Evolutionary conservation across 2,888 invertebrate species (phyloP).

Genomic region (Seira ritae): DNA sequence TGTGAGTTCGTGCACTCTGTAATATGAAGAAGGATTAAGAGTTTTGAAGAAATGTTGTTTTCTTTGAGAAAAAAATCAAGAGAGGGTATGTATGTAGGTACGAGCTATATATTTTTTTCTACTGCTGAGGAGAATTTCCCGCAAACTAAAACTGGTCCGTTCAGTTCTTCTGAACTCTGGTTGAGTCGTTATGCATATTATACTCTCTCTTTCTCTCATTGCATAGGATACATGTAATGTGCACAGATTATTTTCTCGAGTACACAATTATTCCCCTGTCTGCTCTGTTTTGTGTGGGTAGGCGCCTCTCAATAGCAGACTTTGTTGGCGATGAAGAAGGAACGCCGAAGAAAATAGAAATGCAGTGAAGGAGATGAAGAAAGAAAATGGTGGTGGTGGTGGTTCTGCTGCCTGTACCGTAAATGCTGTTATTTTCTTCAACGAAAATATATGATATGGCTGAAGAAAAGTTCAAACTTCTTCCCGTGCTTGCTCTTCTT

Average conservation of each 20-base stretch:
- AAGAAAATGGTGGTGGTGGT: not conserved
- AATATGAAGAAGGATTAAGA: conserved; percentile 16
- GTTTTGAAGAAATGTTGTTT: conserved; percentile 9
- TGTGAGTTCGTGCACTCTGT: not conserved
- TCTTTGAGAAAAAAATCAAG: conserved; percentile 4
- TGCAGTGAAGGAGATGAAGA: conserved; percentile 6
- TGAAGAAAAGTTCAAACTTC: conserved; percentile 6
- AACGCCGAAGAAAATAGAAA: not conserved
- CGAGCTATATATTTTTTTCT: not conserved
- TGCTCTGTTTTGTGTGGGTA: conserved; percentile 19
- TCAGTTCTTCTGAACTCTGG: not conserved
- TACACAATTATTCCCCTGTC: conserved; percentile 14
- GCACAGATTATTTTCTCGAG: not conserved
- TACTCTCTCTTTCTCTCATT: conserved; percentile 14
- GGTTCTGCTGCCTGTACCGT: not conserved
- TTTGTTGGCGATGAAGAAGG: conserved; percentile 2
- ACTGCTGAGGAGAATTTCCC: not conserved
- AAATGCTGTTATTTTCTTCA: conserved; percentile 16
- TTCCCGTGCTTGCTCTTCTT: not conserved
- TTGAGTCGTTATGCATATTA: not conserved
- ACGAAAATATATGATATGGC: not conserved
- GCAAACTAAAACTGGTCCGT: conserved; percentile 24
- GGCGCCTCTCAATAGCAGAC: conserved; percentile 12
- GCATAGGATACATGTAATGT: too few relatives aligned
- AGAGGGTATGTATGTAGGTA: not conserved